Evolutionary conservation across 2,888 invertebrate species (phyloP), one percentile per base, ranked within the genome.

Genomic region (Chymomyza fuscimana): DNA sequence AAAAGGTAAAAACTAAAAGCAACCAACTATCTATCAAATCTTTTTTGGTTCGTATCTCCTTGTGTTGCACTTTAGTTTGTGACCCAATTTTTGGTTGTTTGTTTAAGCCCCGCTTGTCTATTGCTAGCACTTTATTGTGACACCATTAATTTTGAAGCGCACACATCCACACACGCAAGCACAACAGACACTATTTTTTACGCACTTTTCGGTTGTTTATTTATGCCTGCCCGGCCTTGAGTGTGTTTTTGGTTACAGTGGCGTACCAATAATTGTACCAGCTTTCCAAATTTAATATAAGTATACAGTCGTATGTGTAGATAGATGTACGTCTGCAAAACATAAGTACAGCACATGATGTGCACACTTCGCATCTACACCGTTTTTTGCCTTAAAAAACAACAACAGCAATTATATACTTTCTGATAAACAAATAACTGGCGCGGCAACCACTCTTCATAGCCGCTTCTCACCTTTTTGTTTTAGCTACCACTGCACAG

Each of bases 1-100:
- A 89, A 96, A 96, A 95, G 95, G 95, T 95, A 94, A 90, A 77
- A 50, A 50, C 3, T 2, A 19, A 25, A 58, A n/a, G 46, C 15
- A 60, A 46, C 46, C 72, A 70, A 76, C 63, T 50, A 50, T 19
- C 25, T 46, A 46, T 9, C 40, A 32, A 67, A 40, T n/a, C 58
- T 22, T 50, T 22, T 62, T 19, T 19, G 5, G 9, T 32, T 32
- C 9, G 32, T 32, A 32, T 0, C 16, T 4, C 12, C 12, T 50
- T 19, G 50, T 46, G 22, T 46, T 25, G n/a, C 62, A 19, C 36
- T 36, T 60, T 60, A 15, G 36, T 60, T 60, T 54, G 54, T 54
- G 22, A 54, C 16, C 54, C 62, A 61, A 54, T 70, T 68, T 69
- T 36, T 46, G 68, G 63, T 71, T 56, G 70, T 72, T 58, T 74